A percentile compares a stretch with the other conserved stretches of the same genome.
These are phyloP conservation scores for Leucoraja ocellata DNA, from an alignment of 2,797 vertebrate species.

Conservation along the genomic window DNA sequence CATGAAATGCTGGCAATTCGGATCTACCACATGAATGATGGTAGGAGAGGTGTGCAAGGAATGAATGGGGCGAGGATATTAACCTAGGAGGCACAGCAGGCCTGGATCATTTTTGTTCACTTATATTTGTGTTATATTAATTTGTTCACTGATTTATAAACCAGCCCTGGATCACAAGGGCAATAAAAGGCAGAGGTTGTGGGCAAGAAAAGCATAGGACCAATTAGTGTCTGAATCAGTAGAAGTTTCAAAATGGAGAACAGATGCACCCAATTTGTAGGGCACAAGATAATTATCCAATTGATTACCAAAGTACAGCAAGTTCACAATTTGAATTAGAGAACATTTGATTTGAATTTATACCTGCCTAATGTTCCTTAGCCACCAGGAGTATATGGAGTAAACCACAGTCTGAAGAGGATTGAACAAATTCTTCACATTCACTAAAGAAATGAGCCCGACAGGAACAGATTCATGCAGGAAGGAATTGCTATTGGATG, in stretches of 20 bases:
- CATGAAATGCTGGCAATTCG: neutral
- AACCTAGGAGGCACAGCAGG: neutral
- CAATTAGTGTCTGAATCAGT: neutral
- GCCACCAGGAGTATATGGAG: slow-evolving; percentile 52
- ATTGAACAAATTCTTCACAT: slow-evolving; percentile 45
- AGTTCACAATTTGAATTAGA: neutral
- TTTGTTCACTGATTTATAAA: neutral
- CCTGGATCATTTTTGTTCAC: neutral
- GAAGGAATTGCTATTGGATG: slow-evolving; percentile 15
- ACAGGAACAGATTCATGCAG: slow-evolving; percentile 40
- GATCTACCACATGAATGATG: no score
- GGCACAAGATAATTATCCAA: neutral
- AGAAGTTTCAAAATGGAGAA: neutral
- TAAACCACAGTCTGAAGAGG: slow-evolving; percentile 44
- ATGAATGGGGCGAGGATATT: neutral
- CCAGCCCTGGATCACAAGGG: neutral
- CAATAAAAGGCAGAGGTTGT: neutral
- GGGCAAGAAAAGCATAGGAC: neutral
- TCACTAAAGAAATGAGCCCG: slow-evolving; percentile 47
- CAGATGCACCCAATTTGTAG: neutral
- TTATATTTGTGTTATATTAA: neutral
- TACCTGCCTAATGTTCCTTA: slow-evolving; percentile 52
- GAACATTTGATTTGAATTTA: neutral
- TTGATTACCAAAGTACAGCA: neutral
- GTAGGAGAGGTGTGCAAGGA: neutral